Evolutionary conservation across 2,797 vertebrate species (phyloP).

Genomic region (Taenioides sp.): DNA sequence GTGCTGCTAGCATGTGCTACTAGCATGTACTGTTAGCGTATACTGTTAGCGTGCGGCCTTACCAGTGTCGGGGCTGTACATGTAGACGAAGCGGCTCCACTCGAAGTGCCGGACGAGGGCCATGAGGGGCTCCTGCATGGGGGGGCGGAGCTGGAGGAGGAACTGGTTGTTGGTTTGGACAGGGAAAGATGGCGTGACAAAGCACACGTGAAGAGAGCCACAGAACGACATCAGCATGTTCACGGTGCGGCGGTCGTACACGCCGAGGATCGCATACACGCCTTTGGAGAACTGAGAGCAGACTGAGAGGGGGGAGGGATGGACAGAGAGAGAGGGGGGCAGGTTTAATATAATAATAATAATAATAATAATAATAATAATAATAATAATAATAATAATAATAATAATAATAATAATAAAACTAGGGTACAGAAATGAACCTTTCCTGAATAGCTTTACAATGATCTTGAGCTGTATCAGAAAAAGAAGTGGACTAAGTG

Average conservation of each 20-base stretch:
- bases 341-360: too few relatives aligned
- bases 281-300: constrained; percentile 98
- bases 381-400: too few relatives aligned
- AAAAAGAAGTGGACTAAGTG: too few relatives aligned
- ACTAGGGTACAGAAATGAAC: too few relatives aligned
- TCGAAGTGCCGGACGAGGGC: constrained; percentile 89
- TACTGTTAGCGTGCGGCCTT: constrained; percentile 35
- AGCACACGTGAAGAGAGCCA: constrained; percentile 94
- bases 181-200: constrained; percentile 93
- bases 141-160: constrained; percentile 92
- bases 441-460: too few relatives aligned
- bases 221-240: constrained; percentile 99
- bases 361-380: too few relatives aligned
- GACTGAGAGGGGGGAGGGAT: constrained; percentile 71
- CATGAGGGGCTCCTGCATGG: constrained; percentile 93
- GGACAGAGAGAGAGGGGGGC: neutral
- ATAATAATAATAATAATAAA: too few relatives aligned
- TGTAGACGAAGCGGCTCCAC: constrained; percentile 95
- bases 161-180: constrained; percentile 96
- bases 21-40: neutral
- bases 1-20: neutral
- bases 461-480: too few relatives aligned
- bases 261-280: constrained; percentile 95
- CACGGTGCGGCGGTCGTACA: constrained; percentile 93
- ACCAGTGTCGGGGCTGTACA: constrained; percentile 95